A percentile compares a stretch with the other conserved stretches of the same genome.
These are phyloP conservation scores for Parauchenoglanis ngamensis DNA, from an alignment of 2,797 vertebrate species.

Conservation along the genomic window DNA sequence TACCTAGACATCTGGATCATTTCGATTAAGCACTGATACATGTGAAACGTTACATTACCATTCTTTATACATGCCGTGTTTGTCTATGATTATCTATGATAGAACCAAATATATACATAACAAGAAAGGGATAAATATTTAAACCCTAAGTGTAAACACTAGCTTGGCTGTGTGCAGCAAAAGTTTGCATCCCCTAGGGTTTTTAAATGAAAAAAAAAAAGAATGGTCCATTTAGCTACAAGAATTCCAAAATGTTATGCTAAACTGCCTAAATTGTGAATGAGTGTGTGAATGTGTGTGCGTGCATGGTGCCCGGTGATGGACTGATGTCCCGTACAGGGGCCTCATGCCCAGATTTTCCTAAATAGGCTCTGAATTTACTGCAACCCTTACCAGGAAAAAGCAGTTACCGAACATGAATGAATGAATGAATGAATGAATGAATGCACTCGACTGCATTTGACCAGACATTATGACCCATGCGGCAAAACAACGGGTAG, in stretches of 20 bases:
- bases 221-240: neutral
- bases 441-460: neutral
- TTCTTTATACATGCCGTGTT: neutral
- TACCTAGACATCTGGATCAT: slow-evolving; percentile 50
- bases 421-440: slow-evolving; percentile 1
- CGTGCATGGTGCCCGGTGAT: neutral
- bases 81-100: neutral
- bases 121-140: slow-evolving; percentile 40
- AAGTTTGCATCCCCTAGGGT: neutral
- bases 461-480: neutral
- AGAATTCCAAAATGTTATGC: neutral
- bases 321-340: neutral
- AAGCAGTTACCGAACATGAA: neutral
- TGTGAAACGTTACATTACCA: neutral
- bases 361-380: neutral
- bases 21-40: slow-evolving; percentile 12
- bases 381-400: neutral
- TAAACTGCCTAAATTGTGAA: slow-evolving; percentile 1
- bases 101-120: slow-evolving; percentile 25
- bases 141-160: slow-evolving; percentile 23
- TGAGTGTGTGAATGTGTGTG: neutral
- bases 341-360: neutral
- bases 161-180: neutral
- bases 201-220: neutral
- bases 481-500: neutral